Conservation (phyloP, 2,888 invertebrate genomes). For the Himalopsyche tibetana region DNA sequence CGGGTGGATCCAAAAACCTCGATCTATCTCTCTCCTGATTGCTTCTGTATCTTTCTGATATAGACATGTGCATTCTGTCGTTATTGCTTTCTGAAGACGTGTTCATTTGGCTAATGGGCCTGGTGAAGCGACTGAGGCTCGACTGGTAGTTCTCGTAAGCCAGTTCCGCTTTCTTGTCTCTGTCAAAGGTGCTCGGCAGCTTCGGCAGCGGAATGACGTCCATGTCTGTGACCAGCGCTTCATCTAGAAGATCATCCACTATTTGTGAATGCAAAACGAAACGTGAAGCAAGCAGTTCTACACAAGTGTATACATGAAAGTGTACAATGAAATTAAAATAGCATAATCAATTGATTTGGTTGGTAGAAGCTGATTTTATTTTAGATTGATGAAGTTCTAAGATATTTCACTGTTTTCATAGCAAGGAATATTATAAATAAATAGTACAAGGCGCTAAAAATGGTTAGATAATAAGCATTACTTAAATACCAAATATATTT, state of each 20-base stretch:
- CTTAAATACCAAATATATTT: too few relatives aligned
- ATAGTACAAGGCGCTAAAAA: too few relatives aligned
- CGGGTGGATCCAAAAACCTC: constrained; percentile 66
- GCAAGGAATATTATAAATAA: too few relatives aligned
- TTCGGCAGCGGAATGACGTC: constrained; percentile 81
- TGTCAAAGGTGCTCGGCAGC: constrained; percentile 77
- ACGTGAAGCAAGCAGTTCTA: constrained; percentile 33
- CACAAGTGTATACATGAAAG: neutral
- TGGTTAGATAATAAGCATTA: too few relatives aligned
- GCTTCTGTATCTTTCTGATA: constrained; percentile 74
- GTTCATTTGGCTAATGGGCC: constrained; percentile 64
- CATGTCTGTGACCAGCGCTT: constrained; percentile 80
- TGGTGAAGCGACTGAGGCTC: constrained; percentile 68
- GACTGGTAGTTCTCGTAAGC: constrained; percentile 68
- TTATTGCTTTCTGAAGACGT: constrained; percentile 66
- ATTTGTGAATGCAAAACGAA: constrained; percentile 51
- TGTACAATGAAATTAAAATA: neutral
- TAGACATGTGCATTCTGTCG: constrained; percentile 73
- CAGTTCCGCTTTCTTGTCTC: constrained; percentile 71
- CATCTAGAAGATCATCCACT: constrained; percentile 72
- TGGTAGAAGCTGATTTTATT: too few relatives aligned
- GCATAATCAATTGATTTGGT: too few relatives aligned
- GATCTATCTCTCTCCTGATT: constrained; percentile 69
- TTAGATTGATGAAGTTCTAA: too few relatives aligned
- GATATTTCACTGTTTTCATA: too few relatives aligned